Evolutionary conservation across 1,140 invertebrate species (phyloP).

Genomic region (Musca vetustissima): DNA sequence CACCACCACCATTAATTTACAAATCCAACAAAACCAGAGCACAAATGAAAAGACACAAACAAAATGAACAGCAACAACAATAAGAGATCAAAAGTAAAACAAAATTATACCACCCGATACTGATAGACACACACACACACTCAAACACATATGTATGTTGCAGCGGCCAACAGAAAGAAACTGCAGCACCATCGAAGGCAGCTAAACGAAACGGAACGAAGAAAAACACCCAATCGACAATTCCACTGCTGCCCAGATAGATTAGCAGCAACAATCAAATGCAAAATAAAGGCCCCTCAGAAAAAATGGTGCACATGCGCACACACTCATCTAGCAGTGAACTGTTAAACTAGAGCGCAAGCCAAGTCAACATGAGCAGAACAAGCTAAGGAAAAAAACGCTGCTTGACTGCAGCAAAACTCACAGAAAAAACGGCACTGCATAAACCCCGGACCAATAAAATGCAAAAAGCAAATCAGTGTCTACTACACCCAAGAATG

Average conservation of each 20-base stretch:
- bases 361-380: too few relatives aligned
- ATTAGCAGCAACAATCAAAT: slow-evolving; percentile 7
- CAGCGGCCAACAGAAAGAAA: not conserved
- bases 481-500: too few relatives aligned
- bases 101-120: not conserved
- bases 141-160: slow-evolving; percentile 6
- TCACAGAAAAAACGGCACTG: too few relatives aligned
- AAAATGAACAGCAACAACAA: not conserved
- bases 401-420: too few relatives aligned
- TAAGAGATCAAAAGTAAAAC: slow-evolving; percentile 2
- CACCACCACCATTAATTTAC: not conserved
- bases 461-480: too few relatives aligned
- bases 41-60: slow-evolving; percentile 3
- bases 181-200: not conserved
- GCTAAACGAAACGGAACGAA: not conserved
- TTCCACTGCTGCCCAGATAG: not conserved
- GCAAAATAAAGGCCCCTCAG: not conserved
- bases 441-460: too few relatives aligned
- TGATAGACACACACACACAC: too few relatives aligned
- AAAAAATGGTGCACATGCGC: too few relatives aligned
- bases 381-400: too few relatives aligned
- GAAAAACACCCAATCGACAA: too few relatives aligned
- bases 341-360: too few relatives aligned
- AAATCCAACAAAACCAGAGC: not conserved
- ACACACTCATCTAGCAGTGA: too few relatives aligned